Percentiles rank a stretch among this genome's conserved stretches.
These are phyloP conservation scores for Aelia acuminata DNA, from an alignment of 2,888 invertebrate genomes.

Conservation along the genomic window DNA sequence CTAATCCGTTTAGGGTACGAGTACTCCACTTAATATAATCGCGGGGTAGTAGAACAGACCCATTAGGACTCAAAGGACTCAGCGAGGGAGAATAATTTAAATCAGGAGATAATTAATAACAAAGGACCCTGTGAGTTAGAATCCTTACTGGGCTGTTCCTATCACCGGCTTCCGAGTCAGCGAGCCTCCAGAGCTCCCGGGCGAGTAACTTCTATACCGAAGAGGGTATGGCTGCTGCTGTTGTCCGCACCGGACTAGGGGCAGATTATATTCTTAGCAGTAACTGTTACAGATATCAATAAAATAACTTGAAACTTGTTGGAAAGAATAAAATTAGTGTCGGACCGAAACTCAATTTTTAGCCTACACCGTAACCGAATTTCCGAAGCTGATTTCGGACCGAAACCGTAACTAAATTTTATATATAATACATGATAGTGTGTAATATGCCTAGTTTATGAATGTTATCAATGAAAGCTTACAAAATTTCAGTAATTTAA, in stretches of 20 bases:
- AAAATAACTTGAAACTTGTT: no score
- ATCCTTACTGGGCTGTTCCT: not conserved
- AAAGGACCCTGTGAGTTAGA: not conserved
- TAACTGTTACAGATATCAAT: no score
- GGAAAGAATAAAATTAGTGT: no score
- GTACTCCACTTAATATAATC: not conserved
- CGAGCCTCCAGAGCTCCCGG: not conserved
- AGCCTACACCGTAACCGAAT: no score
- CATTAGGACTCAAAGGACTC: not conserved
- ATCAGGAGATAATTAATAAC: constrained; percentile 41
- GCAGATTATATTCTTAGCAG: not conserved
- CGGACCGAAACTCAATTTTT: no score
- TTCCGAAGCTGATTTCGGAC: no score
- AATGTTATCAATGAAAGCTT: no score
- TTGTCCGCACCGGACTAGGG: not conserved
- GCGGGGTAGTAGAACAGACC: not conserved
- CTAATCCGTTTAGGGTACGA: not conserved
- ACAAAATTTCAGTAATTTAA: no score
- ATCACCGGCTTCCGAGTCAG: not conserved
- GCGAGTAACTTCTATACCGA: not conserved
- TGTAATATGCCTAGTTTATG: no score
- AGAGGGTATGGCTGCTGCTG: not conserved
- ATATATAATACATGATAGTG: no score
- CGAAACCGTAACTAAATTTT: no score
- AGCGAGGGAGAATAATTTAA: not conserved